phyloP scores from a whole-genome alignment of 2,888 invertebrate species.

The Dryocosmus kuriphilus region DNA sequence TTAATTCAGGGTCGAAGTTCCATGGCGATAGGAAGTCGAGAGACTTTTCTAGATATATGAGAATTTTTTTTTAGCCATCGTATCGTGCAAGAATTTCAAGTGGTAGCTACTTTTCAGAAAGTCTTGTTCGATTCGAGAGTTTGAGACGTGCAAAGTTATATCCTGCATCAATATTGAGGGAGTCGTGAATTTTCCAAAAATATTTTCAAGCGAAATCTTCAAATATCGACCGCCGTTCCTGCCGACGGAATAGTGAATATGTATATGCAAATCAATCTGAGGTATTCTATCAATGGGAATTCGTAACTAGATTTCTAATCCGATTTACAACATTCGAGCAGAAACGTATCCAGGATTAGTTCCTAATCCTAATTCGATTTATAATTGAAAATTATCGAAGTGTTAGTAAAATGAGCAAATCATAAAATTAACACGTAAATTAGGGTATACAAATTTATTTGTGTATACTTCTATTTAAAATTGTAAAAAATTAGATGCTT shows the following conservation, averaged over 20 bases:
- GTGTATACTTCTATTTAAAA: no score
- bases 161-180: not conserved
- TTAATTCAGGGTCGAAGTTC: not conserved
- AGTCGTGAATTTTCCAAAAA: slow-evolving; percentile 29
- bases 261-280: slow-evolving; percentile 18
- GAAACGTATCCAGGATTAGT: slow-evolving; percentile 25
- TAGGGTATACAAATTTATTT: no score
- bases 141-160: not conserved
- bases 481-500: no score
- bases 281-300: not conserved
- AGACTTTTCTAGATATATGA: not conserved
- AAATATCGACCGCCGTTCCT: slow-evolving; percentile 54
- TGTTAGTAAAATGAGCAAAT: not conserved
- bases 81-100: not conserved
- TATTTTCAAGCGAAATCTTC: slow-evolving; percentile 31
- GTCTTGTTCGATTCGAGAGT: slow-evolving; percentile 2
- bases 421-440: not conserved
- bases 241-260: slow-evolving; percentile 52
- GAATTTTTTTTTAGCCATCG: not conserved
- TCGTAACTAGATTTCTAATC: slow-evolving; percentile 31
- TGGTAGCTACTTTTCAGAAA: not conserved
- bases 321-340: slow-evolving; percentile 9
- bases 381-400: not conserved
- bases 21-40: not conserved
- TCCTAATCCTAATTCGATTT: slow-evolving; percentile 1